Evolutionary conservation across 2,797 vertebrate species (phyloP).

Genomic region (Steatocranus sp.): DNA sequence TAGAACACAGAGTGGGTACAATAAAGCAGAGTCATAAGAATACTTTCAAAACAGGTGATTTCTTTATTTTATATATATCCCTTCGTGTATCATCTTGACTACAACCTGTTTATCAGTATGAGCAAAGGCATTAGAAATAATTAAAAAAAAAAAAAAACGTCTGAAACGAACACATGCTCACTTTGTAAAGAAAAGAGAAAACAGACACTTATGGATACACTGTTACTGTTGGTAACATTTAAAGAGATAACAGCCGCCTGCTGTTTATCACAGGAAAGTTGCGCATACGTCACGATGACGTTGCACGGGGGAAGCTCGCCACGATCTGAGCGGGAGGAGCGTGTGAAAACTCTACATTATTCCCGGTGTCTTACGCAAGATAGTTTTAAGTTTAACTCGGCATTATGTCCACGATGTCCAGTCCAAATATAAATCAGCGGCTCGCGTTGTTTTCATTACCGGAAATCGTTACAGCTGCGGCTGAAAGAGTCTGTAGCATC

Average conservation of each 20-base stretch:
- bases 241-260: background rate
- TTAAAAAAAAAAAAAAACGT: rapidly evolving
- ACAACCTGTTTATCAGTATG: background rate
- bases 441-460: background rate
- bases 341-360: background rate
- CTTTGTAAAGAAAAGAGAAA: background rate
- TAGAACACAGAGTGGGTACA: background rate
- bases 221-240: background rate
- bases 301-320: background rate
- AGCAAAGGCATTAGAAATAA: background rate
- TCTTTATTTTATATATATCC: background rate
- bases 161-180: background rate
- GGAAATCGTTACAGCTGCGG: background rate
- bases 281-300: conserved; percentile 38
- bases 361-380: background rate
- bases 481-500: background rate
- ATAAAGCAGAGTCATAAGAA: background rate
- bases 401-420: background rate
- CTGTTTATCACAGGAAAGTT: background rate
- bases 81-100: background rate
- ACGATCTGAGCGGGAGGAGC: background rate
- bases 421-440: background rate
- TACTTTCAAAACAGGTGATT: background rate
- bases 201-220: background rate
- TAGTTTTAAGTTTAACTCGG: background rate